Percentiles rank a stretch among this genome's conserved stretches.
phyloP scores from a whole-genome alignment of 2,888 invertebrate genomes.

The Epistrophe eligans region DNA sequence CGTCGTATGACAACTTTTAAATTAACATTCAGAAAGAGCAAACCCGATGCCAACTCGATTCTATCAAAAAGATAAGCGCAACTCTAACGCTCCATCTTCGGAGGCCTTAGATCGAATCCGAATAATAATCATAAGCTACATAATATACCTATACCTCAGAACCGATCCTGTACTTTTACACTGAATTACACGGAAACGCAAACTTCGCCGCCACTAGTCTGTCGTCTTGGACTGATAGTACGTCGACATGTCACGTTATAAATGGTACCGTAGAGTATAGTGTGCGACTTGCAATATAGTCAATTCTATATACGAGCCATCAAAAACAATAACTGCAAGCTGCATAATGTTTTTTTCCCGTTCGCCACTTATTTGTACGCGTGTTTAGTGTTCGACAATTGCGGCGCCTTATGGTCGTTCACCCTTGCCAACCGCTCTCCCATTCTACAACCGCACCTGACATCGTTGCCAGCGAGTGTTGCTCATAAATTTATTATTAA shows the following conservation, averaged over 20 bases:
- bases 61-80: conserved; percentile 21
- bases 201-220: conserved; percentile 26
- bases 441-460: conserved; percentile 14
- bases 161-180: conserved; percentile 37
- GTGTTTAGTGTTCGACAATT: conserved; percentile 48
- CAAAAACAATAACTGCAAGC: conserved; percentile 56
- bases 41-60: conserved; percentile 6
- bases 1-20: conserved; percentile 44
- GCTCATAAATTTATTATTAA: conserved; percentile 76
- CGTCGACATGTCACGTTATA: conserved; percentile 67
- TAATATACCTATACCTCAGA: not conserved
- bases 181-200: conserved; percentile 65
- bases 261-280: conserved; percentile 40
- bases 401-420: conserved; percentile 75
- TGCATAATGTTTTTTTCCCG: conserved; percentile 56
- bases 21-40: conserved; percentile 43
- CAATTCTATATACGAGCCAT: conserved; percentile 50
- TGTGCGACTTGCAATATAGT: conserved; percentile 1
- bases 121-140: not conserved
- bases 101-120: conserved; percentile 7
- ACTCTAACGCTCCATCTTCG: conserved; percentile 1
- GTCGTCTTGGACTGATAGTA: conserved; percentile 20
- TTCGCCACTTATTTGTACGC: conserved; percentile 29
- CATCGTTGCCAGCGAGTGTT: conserved; percentile 43
- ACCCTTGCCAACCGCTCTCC: conserved; percentile 28